These are phyloP conservation scores for Paratilapia polleni DNA, from an alignment of 2,113 vertebrate species.

Conservation along the genomic window DNA sequence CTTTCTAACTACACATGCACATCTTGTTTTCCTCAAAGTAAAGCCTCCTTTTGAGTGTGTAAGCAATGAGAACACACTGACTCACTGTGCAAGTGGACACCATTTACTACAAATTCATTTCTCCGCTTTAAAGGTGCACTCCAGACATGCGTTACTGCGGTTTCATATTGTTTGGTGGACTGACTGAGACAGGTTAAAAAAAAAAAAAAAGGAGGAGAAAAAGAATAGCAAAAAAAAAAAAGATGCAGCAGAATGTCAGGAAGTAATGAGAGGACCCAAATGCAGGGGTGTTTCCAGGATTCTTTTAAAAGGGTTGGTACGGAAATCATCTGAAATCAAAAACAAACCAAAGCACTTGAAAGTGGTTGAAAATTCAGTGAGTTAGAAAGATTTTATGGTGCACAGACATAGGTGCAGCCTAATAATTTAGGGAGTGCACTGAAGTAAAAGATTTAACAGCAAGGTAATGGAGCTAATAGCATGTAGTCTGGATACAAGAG, in stretches of 20 bases:
- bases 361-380: background rate
- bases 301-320: background rate
- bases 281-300: background rate
- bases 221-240: no score
- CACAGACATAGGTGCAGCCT: background rate
- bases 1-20: background rate
- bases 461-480: no score
- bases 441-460: no score
- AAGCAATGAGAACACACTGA: background rate
- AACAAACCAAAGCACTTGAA: background rate
- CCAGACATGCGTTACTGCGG: background rate
- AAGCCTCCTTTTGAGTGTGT: background rate
- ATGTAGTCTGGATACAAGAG: no score
- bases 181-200: background rate
- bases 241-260: background rate
- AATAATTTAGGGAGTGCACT: background rate
- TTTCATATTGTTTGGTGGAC: background rate
- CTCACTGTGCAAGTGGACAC: background rate
- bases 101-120: background rate
- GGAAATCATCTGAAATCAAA: background rate
- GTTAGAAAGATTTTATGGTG: background rate
- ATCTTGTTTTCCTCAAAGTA: background rate
- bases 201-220: background rate
- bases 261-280: background rate
- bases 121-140: slow-evolving; percentile 3